Evolutionary conservation across 2,113 vertebrate genomes (phyloP).

Genomic region (Phyllopteryx taeniolatus): DNA sequence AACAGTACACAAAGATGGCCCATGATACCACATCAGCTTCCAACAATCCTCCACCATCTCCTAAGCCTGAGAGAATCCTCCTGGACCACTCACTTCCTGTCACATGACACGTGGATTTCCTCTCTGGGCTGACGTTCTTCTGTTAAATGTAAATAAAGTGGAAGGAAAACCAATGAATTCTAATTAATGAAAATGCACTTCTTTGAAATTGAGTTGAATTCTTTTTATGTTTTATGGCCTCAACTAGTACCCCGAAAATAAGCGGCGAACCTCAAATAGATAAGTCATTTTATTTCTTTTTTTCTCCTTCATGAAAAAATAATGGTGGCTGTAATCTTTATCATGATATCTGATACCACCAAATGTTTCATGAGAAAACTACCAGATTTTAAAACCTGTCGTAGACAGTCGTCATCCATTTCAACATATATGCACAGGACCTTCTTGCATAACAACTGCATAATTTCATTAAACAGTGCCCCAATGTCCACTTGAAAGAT

Average conservation of each 20-base stretch:
- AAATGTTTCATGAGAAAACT: too few relatives aligned
- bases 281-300: too few relatives aligned
- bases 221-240: constrained; percentile 6
- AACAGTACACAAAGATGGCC: not conserved
- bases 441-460: too few relatives aligned
- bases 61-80: not conserved
- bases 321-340: too few relatives aligned
- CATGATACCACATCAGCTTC: constrained; percentile 19
- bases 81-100: constrained; percentile 20
- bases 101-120: constrained; percentile 12
- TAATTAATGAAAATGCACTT: constrained; percentile 63
- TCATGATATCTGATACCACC: too few relatives aligned
- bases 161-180: constrained; percentile 40
- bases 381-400: too few relatives aligned
- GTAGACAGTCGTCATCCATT: too few relatives aligned
- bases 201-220: constrained; percentile 31
- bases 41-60: constrained; percentile 21
- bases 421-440: too few relatives aligned
- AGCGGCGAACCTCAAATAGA: too few relatives aligned
- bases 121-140: constrained; percentile 29
- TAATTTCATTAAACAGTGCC: too few relatives aligned
- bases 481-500: too few relatives aligned
- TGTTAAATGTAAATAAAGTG: constrained; percentile 59
- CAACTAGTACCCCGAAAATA: not conserved
- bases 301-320: too few relatives aligned